These are phyloP conservation scores for Kryphioiulus occultus DNA, from an alignment of 2,888 invertebrate genomes.

Conservation along the genomic window DNA sequence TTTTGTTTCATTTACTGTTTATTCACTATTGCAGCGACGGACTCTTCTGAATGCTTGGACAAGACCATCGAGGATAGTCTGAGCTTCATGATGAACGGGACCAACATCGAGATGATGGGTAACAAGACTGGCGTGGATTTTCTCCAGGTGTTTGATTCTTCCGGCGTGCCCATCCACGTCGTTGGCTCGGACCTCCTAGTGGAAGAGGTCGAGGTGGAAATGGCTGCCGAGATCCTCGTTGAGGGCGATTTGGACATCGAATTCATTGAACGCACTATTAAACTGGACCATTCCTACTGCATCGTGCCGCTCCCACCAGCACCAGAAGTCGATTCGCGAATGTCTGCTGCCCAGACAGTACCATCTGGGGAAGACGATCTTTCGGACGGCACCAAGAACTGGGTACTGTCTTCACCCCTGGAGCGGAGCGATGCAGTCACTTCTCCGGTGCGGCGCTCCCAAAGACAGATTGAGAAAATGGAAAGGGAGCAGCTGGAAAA, in stretches of 20 bases:
- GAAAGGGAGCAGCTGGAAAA: slow-evolving; percentile 60
- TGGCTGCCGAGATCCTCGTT: slow-evolving; percentile 37
- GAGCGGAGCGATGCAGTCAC: slow-evolving; percentile 20
- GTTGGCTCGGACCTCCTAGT: slow-evolving; percentile 33
- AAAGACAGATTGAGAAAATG: slow-evolving; percentile 60
- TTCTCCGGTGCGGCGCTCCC: slow-evolving; percentile 58
- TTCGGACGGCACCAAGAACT: background rate
- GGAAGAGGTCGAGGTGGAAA: slow-evolving; percentile 45
- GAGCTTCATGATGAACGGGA: slow-evolving; percentile 51
- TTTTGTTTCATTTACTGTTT: background rate
- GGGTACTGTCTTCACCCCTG: background rate
- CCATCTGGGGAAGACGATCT: background rate
- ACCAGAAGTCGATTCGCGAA: background rate
- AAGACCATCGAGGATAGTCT: slow-evolving; percentile 52
- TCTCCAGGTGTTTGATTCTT: slow-evolving; percentile 49
- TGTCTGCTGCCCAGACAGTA: background rate
- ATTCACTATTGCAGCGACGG: background rate
- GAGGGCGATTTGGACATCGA: slow-evolving; percentile 30
- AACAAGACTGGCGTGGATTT: slow-evolving; percentile 52
- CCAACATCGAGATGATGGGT: slow-evolving; percentile 46
- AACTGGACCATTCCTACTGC: slow-evolving; percentile 12
- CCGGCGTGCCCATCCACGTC: slow-evolving; percentile 33
- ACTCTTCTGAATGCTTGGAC: slow-evolving; percentile 48
- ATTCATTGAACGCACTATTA: background rate
- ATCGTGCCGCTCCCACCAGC: background rate